Percentiles rank a stretch among this genome's conserved stretches.
Conservation (phyloP, 2,797 vertebrate genomes). For the Neomorphus geoffroyi region DNA sequence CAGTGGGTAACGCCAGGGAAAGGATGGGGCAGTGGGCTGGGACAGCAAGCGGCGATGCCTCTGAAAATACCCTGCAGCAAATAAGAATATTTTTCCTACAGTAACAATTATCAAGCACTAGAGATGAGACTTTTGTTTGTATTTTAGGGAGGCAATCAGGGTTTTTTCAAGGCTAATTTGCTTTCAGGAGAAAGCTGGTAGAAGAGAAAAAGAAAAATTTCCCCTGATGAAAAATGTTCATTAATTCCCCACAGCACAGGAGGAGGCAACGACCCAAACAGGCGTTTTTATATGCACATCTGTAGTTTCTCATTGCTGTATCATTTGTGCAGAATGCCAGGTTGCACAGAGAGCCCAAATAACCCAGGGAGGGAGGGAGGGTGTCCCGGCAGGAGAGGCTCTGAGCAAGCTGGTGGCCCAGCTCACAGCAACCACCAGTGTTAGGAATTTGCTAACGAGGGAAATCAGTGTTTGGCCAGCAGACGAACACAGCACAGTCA, state of each 20-base stretch:
- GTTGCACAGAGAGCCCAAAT: background rate
- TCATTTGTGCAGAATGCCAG: background rate
- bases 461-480: background rate
- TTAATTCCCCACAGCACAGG: background rate
- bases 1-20: background rate
- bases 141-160: background rate
- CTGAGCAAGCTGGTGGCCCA: background rate
- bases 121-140: background rate
- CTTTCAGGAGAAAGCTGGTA: background rate
- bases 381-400: background rate
- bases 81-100: background rate
- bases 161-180: background rate
- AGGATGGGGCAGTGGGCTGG: background rate
- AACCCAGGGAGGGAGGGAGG: background rate
- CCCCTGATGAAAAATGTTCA: background rate
- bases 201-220: background rate
- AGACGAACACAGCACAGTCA: background rate
- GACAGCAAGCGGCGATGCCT: rapidly evolving
- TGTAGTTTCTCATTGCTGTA: background rate
- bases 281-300: background rate
- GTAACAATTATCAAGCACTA: background rate
- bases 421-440: background rate
- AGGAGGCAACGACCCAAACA: background rate
- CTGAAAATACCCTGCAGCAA: background rate
- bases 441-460: background rate